Evolutionary conservation across 2,888 invertebrate species (phyloP), one percentile per base, ranked within the genome.

Genomic region (Monoplex corrugatus): DNA sequence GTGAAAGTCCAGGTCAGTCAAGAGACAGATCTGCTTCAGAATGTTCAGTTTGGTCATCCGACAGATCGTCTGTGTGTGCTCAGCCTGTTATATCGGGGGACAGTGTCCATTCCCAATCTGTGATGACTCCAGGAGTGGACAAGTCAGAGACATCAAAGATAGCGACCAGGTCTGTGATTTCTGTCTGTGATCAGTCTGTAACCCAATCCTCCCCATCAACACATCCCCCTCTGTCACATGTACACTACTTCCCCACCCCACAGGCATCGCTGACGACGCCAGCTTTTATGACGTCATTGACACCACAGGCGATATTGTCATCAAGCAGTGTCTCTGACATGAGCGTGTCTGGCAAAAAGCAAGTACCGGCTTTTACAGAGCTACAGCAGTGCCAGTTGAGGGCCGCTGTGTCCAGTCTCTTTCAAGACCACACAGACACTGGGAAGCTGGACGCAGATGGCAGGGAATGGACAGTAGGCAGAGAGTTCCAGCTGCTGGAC

Each of bases 401-500:
- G 72, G 38, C 63, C 2, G 23, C 63, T 40, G 87, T 89, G 32
- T 43, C 57, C 40, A 16, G 80, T 16, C 45, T 75, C 44, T 88
- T 78, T 38, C 87, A 85, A 44, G 87, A 88, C 44, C 40, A 84
- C 5, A 75, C 43, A 23, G 78, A 85, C 19, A 38, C 80, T n/a
- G 80, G 72, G 40, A 88, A 88, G 38, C 83, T 93, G 82, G 92
- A 92, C 86, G 89, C 86, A 1, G 90, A 91, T 2, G 90, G 91
- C 38, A 85, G 89, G 75, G 93, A 93, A 86, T 94, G 94, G 94
- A 80, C 88, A 28, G 91, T 90, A 35, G 93, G 93, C 23, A 86
- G 90, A 23, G 93, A 94, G 87, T 94, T 91, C 89, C 89, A 91
- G 57, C 89, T 94, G 57, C 57, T 92, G 19, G 93, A 93, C 28